phyloP scores from a whole-genome alignment of 2,888 invertebrate species.

The Blastobasis lacticolella region DNA sequence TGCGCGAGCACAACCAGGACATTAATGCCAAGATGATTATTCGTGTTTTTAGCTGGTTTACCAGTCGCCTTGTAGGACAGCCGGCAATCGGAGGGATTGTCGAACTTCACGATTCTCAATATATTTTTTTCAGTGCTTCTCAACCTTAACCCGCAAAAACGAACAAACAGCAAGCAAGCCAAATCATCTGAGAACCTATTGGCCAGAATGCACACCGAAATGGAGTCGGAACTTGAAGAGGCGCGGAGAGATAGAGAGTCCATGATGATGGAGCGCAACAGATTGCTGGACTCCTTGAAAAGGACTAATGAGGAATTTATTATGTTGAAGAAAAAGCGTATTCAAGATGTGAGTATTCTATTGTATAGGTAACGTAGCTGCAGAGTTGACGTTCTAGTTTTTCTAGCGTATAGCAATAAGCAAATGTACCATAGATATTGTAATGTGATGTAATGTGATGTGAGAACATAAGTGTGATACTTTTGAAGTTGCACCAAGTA shows the following conservation, averaged over 20 bases:
- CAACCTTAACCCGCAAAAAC: conserved; percentile 57
- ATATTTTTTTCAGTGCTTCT: conserved; percentile 43
- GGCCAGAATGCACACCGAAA: conserved; percentile 50
- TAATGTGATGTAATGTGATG: no score
- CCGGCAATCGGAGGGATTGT: no score
- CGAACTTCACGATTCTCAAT: background rate
- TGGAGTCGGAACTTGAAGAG: conserved; percentile 58
- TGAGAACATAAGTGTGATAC: no score
- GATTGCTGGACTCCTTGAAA: conserved; percentile 78
- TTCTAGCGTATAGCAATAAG: no score
- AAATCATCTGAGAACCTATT: conserved; percentile 61
- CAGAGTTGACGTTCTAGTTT: no score
- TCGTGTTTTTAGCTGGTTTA: no score
- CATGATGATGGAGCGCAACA: conserved; percentile 67
- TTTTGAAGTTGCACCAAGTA: no score
- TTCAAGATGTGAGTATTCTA: conserved; percentile 81
- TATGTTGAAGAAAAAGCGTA: conserved; percentile 82
- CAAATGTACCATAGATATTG: no score
- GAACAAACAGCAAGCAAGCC: conserved; percentile 34
- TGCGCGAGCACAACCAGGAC: no score
- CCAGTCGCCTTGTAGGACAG: no score
- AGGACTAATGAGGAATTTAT: conserved; percentile 84
- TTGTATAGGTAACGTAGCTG: no score
- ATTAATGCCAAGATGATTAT: no score
- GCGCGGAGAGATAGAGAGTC: conserved; percentile 62